Base-by-base conservation (phyloP, 2,113 vertebrate species). In the Bungarus multicinctus region DNA sequence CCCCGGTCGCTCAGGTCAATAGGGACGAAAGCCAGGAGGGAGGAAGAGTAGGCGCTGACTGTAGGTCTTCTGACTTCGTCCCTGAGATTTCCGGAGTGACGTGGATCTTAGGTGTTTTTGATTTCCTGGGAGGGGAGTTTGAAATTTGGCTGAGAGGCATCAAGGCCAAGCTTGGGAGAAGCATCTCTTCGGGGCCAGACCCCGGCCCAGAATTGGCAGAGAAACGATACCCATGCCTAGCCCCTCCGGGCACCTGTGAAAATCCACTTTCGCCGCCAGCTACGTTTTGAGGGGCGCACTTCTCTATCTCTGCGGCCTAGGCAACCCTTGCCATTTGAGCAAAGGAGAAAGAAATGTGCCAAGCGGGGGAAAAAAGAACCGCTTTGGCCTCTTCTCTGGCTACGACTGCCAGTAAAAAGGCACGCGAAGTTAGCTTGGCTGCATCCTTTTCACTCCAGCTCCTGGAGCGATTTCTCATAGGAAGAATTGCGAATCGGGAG, bases 321-420 rank as follows among this genome's bases (percentile, higher is more conserved):
- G 12, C 60, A 64, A 30, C 3, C 10, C 39, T 34, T 34, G n/a
- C 14, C 69, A 34, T 34, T 34, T 6, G 64, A 5, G 64, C 64
- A 74, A 74, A 74, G 64, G 64, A 34, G 64, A 74, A 34, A 69
- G 14, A 74, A 64, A 64, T 30, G 27, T 30, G 60, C 27, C 60
- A 12, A 30, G 25, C 5, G 55, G 8, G 2, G 0, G 1, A 5
- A 6, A 18, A 2, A 22, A 22, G 18, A 5, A 22, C 64, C 12
- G n/a, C 64, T 16, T 16, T 34, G 12, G 14, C 34, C 12, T 69
- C 64, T 69, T 69, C 1, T 16, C 64, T 39, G n/a, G 5, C 69
- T 34, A 20, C 69, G 2, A 2, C n/a, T 16, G 69, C 69, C 69
- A 39, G n/a, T 2, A 34, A n/a, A 69, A 74, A 74, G n/a, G 14